Base-by-base conservation (phyloP, 2,888 invertebrate genomes). In the Shargacucullia verbasci region DNA sequence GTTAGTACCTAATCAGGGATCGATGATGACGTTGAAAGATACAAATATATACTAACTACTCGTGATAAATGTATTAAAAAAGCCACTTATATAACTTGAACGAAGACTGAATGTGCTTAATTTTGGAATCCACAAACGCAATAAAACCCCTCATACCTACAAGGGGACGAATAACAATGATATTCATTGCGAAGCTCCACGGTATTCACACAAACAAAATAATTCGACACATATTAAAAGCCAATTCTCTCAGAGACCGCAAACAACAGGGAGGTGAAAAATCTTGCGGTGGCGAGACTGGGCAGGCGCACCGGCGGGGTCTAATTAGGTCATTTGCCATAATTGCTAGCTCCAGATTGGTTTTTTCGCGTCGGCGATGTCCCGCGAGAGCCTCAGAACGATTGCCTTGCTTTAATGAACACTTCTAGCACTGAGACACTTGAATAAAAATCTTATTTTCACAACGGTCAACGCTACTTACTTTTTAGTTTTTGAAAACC, bases 281-380 rank as follows among this genome's bases (percentile, higher is more conserved):
- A 85, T 83, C 83, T 82, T 80, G 79, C 79, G 81, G 81, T 75
- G 78, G 76, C 65, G 76, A 79, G 71, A 72, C 79, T 73, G 69
- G 65, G 76, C 74, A 68, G 72, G 79, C 78, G 79, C 78, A 81
- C 78, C 74, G 73, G 70, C 68, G 70, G 52, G 70, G 76, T 80
- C 85, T 88, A 92, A 93, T 93, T 91, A 90, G 87, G 84, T 87
- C 89, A 88, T 92, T 92, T 88, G 86, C 85, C 85, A 90, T 92
- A 92, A 92, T 93, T 90, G 90, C 91, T 79, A 80, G 83, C 85
- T 85, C 86, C 85, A 90, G 90, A 92, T 92, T 91, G 91, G 89
- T 88, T 92, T 92, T 91, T 93, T 92, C 90, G 83, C 89, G 90
- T 88, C 90, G 88, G 86, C 87, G 84, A 80, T 76, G 85, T 88